These are phyloP conservation scores for Lagopus leucura DNA, from an alignment of 2,113 vertebrate genomes.

Conservation along the genomic window DNA sequence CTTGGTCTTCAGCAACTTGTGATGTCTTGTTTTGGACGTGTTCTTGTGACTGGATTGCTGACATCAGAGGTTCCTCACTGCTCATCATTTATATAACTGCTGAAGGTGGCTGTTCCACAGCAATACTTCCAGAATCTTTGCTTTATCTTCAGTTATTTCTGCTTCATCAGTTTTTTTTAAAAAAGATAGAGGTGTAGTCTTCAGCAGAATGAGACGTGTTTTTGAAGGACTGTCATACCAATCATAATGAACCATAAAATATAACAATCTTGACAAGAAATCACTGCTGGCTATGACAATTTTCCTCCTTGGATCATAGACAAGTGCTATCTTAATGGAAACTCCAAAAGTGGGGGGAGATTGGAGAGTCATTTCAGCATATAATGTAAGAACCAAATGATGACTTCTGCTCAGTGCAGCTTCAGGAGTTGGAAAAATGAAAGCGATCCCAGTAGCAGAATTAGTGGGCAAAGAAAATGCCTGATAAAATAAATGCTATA, in stretches of 20 bases:
- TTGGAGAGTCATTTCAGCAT: conserved; percentile 29
- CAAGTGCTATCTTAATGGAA: conserved; percentile 50
- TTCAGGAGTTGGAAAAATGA: not conserved
- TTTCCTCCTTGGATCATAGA: not conserved
- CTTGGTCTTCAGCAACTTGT: not conserved
- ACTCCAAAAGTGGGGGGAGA: not conserved
- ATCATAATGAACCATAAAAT: not conserved
- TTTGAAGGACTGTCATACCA: not conserved
- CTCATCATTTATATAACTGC: not conserved
- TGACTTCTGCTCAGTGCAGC: conserved; percentile 8
- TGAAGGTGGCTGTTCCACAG: not conserved
- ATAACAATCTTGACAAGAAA: not conserved
- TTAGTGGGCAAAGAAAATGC: conserved; percentile 42
- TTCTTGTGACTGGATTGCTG: not conserved
- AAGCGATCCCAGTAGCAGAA: conserved; percentile 24
- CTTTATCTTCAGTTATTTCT: not conserved
- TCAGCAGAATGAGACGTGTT: not conserved
- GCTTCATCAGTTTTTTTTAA: not conserved
- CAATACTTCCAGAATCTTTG: not conserved
- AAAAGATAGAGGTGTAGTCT: not conserved
- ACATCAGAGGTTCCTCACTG: not conserved
- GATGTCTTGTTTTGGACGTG: not conserved
- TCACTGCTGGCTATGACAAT: not conserved
- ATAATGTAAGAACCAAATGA: conserved; percentile 59
- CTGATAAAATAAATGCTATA: conserved; percentile 19